Conservation (phyloP, 2,888 invertebrate species). For the Chalcis sispes region DNA sequence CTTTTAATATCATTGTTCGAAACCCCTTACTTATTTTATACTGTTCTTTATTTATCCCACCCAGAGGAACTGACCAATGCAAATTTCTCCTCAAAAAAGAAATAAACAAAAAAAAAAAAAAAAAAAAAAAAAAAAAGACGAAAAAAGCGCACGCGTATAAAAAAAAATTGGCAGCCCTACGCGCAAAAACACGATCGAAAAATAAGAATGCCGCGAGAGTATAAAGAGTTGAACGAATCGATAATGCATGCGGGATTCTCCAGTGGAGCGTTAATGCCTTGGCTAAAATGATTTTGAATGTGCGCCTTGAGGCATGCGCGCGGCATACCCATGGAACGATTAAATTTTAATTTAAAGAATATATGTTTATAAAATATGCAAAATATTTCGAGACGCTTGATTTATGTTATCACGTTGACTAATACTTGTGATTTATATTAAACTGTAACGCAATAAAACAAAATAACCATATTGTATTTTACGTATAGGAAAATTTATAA, state of each 20-base stretch:
- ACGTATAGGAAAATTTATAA: too few relatives aligned
- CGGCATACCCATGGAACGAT: conserved; percentile 5
- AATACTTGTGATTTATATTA: too few relatives aligned
- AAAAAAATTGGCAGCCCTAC: neutral
- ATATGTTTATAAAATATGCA: conserved; percentile 21
- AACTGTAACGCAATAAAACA: too few relatives aligned
- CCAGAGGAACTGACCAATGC: conserved; percentile 50
- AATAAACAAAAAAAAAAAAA: conserved; percentile 48
- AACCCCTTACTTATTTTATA: conserved; percentile 17
- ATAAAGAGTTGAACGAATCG: conserved; percentile 44
- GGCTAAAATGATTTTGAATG: conserved; percentile 49
- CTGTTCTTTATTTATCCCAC: conserved; percentile 24
- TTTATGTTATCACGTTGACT: too few relatives aligned
- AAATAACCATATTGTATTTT: too few relatives aligned
- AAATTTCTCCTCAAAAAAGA: conserved; percentile 35
- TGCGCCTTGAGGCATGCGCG: conserved; percentile 15
- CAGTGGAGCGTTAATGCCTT: conserved; percentile 44
- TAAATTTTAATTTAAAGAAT: conserved; percentile 48
- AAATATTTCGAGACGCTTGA: neutral
- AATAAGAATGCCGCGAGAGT: conserved; percentile 19
- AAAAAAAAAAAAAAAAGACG: conserved; percentile 24
- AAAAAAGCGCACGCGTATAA: conserved; percentile 1
- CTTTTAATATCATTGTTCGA: conserved; percentile 3
- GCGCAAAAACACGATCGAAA: conserved; percentile 35
- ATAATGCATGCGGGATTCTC: conserved; percentile 48